phyloP scores from a whole-genome alignment of 2,888 invertebrate species.

The Rugalucina vietnamica region DNA sequence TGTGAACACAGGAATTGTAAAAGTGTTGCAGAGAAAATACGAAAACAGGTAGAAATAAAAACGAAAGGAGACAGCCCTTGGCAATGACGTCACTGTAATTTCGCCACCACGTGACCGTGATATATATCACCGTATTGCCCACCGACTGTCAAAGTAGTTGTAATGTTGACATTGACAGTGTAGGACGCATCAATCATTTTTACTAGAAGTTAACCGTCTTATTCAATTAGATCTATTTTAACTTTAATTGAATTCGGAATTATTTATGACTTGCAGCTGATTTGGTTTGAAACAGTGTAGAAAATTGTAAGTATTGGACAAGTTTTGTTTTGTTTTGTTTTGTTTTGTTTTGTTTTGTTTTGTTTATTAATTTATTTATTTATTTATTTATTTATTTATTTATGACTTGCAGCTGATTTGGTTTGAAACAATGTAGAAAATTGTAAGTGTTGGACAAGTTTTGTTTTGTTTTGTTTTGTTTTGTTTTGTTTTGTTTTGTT shows the following conservation, averaged over 20 bases:
- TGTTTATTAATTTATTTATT: no score
- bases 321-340: no score
- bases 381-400: no score
- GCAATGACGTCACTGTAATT: slow-evolving; percentile 46
- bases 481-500: no score
- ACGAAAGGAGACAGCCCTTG: neutral
- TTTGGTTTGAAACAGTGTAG: no score
- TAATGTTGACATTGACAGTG: slow-evolving; percentile 6
- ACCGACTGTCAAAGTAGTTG: neutral
- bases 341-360: no score
- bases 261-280: no score
- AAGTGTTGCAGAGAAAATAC: slow-evolving; percentile 4
- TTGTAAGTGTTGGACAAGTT: no score
- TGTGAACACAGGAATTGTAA: neutral
- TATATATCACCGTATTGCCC: slow-evolving; percentile 32
- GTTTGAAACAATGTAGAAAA: no score
- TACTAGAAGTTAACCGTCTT: neutral
- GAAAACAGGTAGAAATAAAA: neutral
- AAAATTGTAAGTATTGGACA: no score
- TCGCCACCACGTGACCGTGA: slow-evolving; percentile 46
- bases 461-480: no score
- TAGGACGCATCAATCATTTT: neutral
- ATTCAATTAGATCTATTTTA: neutral
- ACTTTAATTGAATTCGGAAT: neutral
- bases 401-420: no score